Conservation (phyloP, 2,797 vertebrate species). For the Bradypodion ventrale region DNA sequence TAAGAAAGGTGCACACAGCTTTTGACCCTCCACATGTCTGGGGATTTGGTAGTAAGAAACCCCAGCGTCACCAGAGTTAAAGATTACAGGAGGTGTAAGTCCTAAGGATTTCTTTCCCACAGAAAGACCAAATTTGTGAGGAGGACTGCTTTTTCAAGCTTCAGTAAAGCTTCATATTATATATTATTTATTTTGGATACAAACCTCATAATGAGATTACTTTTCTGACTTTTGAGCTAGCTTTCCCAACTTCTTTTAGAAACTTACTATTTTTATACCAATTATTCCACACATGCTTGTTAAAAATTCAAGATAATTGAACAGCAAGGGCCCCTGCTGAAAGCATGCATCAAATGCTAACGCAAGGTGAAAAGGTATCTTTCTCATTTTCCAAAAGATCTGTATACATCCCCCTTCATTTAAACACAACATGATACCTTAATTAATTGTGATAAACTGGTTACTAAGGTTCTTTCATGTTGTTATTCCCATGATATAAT, state of each 20-base stretch:
- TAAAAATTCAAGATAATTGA: conserved; percentile 42
- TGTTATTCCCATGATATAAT: conserved; percentile 81
- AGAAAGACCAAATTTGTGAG: neutral
- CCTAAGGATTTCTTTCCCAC: neutral
- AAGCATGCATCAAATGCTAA: conserved; percentile 46
- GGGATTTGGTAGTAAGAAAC: too few relatives aligned
- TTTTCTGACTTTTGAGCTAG: conserved; percentile 21
- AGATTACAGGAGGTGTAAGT: too few relatives aligned
- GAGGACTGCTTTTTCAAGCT: neutral
- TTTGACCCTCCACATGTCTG: too few relatives aligned
- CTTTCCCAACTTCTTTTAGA: conserved; percentile 22
- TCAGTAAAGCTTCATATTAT: neutral
- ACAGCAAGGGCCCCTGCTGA: conserved; percentile 40
- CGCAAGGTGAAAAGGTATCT: conserved; percentile 46
- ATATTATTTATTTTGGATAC: conserved; percentile 24
- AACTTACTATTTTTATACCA: conserved; percentile 38
- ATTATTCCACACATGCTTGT: conserved; percentile 55
- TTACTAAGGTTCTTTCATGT: conserved; percentile 78
- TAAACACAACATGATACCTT: conserved; percentile 78
- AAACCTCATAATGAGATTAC: conserved; percentile 5
- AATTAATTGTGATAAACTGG: conserved; percentile 82
- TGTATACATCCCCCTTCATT: conserved; percentile 64
- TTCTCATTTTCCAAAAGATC: conserved; percentile 62
- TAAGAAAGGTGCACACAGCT: too few relatives aligned
- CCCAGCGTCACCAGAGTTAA: too few relatives aligned